These are phyloP conservation scores for Nasonia longicornis DNA, from an alignment of 1,140 invertebrate species.

Conservation along the genomic window DNA sequence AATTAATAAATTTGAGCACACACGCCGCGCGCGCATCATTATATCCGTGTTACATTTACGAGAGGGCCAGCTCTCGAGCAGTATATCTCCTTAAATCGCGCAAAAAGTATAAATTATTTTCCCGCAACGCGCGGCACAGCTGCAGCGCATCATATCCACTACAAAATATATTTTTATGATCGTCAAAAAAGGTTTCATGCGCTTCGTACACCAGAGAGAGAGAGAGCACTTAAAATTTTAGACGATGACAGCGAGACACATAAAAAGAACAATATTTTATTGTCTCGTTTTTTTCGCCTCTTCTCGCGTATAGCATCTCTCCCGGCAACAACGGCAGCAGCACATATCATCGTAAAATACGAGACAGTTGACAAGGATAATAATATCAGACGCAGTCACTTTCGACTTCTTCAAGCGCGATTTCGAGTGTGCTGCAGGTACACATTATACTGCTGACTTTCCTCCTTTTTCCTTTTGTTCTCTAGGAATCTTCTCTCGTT, in stretches of 20 bases:
- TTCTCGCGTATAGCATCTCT: neutral
- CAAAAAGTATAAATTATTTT: constrained; percentile 24
- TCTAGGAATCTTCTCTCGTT: neutral
- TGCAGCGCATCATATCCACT: neutral
- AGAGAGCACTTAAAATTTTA: constrained; percentile 38
- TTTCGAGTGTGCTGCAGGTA: constrained; percentile 20
- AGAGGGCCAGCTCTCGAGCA: too few relatives aligned
- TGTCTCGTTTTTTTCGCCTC: constrained; percentile 12
- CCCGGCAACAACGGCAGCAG: neutral
- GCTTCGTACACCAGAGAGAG: neutral
- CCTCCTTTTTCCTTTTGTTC: neutral
- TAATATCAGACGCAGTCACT: constrained; percentile 39
- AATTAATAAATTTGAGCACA: neutral
- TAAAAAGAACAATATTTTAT: constrained; percentile 41
- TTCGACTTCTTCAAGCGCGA: constrained; percentile 28
- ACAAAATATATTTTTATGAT: constrained; percentile 33
- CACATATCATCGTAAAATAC: constrained; percentile 42
- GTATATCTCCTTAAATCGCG: neutral
- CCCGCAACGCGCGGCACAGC: neutral
- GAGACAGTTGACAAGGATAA: constrained; percentile 42
- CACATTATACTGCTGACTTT: neutral
- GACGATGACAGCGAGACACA: constrained; percentile 36
- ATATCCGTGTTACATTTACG: too few relatives aligned
- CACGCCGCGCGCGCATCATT: too few relatives aligned
- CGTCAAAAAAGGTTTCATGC: constrained; percentile 30